These are phyloP conservation scores for Alexandromys fortis DNA, from an alignment of 2,113 vertebrate species.

Conservation along the genomic window DNA sequence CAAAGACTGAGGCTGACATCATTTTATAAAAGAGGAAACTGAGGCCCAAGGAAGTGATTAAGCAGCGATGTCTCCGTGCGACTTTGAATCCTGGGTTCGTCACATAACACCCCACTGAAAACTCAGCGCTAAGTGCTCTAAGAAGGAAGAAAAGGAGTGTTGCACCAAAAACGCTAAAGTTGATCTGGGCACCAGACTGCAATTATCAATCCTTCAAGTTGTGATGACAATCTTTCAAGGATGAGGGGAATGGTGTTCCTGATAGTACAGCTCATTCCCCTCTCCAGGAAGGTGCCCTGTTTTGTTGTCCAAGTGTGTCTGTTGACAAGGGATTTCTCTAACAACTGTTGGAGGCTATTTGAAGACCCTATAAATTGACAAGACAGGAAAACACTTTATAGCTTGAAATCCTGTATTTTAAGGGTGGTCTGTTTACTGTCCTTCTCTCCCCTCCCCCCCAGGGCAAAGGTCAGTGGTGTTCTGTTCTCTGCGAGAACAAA, in stretches of 20 bases:
- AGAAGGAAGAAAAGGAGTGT: background rate
- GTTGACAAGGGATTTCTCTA: background rate
- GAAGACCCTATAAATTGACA: constrained; percentile 28
- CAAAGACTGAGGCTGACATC: background rate
- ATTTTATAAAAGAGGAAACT: constrained; percentile 31
- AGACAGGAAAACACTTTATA: background rate
- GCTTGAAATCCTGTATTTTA: background rate
- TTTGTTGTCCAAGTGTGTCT: background rate
- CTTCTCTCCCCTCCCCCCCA: background rate
- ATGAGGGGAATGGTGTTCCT: background rate
- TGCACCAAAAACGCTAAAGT: background rate
- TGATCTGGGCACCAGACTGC: background rate
- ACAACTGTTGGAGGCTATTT: background rate
- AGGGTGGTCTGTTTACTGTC: constrained; percentile 11
- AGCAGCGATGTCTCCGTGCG: background rate
- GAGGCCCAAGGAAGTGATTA: background rate
- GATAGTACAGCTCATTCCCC: background rate
- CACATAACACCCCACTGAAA: background rate
- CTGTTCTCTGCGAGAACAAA: background rate
- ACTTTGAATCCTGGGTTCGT: background rate
- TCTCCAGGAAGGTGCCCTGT: background rate
- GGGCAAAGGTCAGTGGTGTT: background rate
- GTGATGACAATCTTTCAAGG: background rate
- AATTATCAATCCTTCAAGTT: background rate
- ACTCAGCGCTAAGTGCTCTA: background rate